Percentiles rank a stretch among this genome's conserved stretches.
Conservation (phyloP, 2,888 invertebrate species). For the Drosophila rellima region DNA sequence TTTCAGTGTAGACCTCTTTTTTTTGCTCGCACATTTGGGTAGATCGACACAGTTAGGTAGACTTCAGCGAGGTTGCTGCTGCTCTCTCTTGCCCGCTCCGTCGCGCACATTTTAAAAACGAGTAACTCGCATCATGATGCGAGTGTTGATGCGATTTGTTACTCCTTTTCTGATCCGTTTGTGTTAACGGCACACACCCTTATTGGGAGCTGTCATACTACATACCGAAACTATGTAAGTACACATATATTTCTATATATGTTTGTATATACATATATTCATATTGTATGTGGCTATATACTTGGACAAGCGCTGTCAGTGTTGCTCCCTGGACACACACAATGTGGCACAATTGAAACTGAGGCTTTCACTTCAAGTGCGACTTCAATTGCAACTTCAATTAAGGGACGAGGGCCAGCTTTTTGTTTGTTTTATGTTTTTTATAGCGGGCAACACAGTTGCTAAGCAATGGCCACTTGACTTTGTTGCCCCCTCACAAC, state of each 20-base stretch:
- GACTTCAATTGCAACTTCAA: conserved; percentile 57
- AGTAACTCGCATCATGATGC: too few relatives aligned
- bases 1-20: too few relatives aligned
- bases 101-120: too few relatives aligned
- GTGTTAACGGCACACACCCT: conserved; percentile 19
- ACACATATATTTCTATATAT: conserved; percentile 11
- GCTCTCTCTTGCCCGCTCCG: too few relatives aligned
- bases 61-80: too few relatives aligned
- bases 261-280: conserved; percentile 2
- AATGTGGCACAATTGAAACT: conserved; percentile 53
- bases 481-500: conserved; percentile 40
- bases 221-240: not conserved
- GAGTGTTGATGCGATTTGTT: too few relatives aligned
- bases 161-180: too few relatives aligned
- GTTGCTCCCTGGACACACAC: conserved; percentile 22
- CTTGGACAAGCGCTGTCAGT: conserved; percentile 3
- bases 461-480: conserved; percentile 50
- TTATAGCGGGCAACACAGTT: conserved; percentile 63
- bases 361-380: conserved; percentile 48
- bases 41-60: too few relatives aligned
- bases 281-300: not conserved
- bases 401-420: conserved; percentile 19
- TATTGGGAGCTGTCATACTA: conserved; percentile 38
- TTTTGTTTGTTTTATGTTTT: conserved; percentile 4
- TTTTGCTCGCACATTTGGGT: too few relatives aligned